phyloP scores from a whole-genome alignment of 2,797 vertebrate species.

The Lutjanus campechanus region DNA sequence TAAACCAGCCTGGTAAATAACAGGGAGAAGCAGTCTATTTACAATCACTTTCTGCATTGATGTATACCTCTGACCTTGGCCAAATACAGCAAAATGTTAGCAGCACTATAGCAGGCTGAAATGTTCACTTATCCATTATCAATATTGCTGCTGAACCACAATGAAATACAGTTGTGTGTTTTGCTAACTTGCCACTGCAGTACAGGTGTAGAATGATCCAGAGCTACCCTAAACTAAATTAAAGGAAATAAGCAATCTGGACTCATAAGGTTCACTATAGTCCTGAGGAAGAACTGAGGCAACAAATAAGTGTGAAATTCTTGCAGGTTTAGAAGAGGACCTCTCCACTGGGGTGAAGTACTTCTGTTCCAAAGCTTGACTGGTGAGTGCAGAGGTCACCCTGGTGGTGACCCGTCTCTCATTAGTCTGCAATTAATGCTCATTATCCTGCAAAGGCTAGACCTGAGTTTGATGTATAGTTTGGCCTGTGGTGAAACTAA shows the following conservation, averaged over 20 bases:
- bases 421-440: constrained; percentile 80
- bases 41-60: constrained; percentile 64
- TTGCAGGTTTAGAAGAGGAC: constrained; percentile 47
- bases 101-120: constrained; percentile 32
- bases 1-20: constrained; percentile 77
- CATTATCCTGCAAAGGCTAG: constrained; percentile 71
- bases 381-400: constrained; percentile 42
- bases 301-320: constrained; percentile 49
- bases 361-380: constrained; percentile 23
- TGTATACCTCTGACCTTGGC: constrained; percentile 64
- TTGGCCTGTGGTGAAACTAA: constrained; percentile 67
- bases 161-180: constrained; percentile 47
- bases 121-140: constrained; percentile 55
- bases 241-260: constrained; percentile 54
- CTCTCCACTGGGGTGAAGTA: constrained; percentile 42
- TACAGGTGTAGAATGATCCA: constrained; percentile 38
- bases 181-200: constrained; percentile 8
- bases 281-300: constrained; percentile 50
- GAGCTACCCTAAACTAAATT: constrained; percentile 42
- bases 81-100: constrained; percentile 50
- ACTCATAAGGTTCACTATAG: constrained; percentile 32
- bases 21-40: constrained; percentile 63
- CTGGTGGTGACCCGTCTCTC: constrained; percentile 62
- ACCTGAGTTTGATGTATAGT: constrained; percentile 76
- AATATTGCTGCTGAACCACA: constrained; percentile 36